A percentile compares a stretch with the other conserved stretches of the same genome.
phyloP scores from a whole-genome alignment of 2,888 invertebrate species.

The Morpho achilles region DNA sequence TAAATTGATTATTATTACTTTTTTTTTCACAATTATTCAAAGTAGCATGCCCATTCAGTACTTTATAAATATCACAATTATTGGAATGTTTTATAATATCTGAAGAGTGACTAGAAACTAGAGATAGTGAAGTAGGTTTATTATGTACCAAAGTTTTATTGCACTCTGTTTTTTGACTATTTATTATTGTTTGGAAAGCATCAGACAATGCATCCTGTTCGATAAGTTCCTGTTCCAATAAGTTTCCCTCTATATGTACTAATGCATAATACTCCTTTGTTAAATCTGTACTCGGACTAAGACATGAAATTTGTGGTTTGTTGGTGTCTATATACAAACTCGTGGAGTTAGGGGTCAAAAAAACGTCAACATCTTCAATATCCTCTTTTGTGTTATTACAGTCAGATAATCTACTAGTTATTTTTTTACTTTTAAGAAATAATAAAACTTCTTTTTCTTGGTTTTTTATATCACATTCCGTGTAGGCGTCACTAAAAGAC shows the following conservation, averaged over 20 bases:
- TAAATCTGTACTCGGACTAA: conserved; percentile 63
- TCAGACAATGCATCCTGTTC: conserved; percentile 75
- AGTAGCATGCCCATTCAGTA: conserved; percentile 11
- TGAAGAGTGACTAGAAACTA: conserved; percentile 62
- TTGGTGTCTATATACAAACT: conserved; percentile 55
- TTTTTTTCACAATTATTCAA: conserved; percentile 15
- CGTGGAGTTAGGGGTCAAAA: conserved; percentile 66
- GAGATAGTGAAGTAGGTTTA: conserved; percentile 59
- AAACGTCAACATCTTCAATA: conserved; percentile 60
- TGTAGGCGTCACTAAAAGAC: conserved; percentile 68
- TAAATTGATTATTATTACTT: conserved; percentile 11
- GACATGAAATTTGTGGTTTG: conserved; percentile 44
- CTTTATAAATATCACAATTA: conserved; percentile 54
- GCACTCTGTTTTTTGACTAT: conserved; percentile 46
- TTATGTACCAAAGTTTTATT: conserved; percentile 40
- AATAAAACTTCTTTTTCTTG: conserved; percentile 70
- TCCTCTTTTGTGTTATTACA: conserved; percentile 44
- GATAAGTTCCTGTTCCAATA: conserved; percentile 70
- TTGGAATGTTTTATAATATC: conserved; percentile 63
- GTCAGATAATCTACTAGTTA: conserved; percentile 26
- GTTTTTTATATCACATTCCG: conserved; percentile 66
- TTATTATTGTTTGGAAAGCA: conserved; percentile 70
- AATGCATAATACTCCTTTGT: conserved; percentile 65
- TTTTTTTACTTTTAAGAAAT: conserved; percentile 54
- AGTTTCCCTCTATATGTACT: conserved; percentile 56